Evolutionary conservation across 2,797 vertebrate genomes (phyloP).

Genomic region (Chaunax sp.): DNA sequence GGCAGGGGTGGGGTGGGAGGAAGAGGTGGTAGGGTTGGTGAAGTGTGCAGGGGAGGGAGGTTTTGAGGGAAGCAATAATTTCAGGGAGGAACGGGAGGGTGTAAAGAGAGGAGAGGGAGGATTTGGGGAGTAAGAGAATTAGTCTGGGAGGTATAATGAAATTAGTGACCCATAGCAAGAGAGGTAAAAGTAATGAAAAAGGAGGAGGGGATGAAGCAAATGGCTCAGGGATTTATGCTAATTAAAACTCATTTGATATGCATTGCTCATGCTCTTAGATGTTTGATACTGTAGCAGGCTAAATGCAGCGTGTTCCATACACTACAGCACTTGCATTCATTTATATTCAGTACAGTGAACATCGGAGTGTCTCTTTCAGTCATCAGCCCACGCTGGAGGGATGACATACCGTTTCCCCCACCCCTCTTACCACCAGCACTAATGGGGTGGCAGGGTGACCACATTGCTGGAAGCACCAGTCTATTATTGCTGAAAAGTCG

Average conservation of each 20-base stretch:
- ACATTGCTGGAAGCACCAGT: conserved; percentile 45
- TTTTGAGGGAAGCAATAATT: conserved; percentile 40
- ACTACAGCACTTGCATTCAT: conserved; percentile 60
- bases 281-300: conserved; percentile 53
- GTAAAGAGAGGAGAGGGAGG: conserved; percentile 46
- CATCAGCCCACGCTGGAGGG: conserved; percentile 47
- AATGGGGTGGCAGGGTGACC: conserved; percentile 48
- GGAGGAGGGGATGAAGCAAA: conserved; percentile 54
- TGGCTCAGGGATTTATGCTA: conserved; percentile 66
- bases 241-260: conserved; percentile 67
- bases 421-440: conserved; percentile 23
- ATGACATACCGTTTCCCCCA: conserved; percentile 37
- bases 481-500: conserved; percentile 62
- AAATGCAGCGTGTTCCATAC: conserved; percentile 49
- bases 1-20: neutral
- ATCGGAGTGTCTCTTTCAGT: conserved; percentile 51
- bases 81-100: conserved; percentile 53
- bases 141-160: conserved; percentile 75
- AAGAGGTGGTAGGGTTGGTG: neutral
- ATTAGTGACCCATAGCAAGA: conserved; percentile 74
- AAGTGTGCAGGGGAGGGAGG: conserved; percentile 26
- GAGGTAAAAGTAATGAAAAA: conserved; percentile 69
- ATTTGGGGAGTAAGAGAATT: conserved; percentile 64
- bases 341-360: conserved; percentile 49
- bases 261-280: conserved; percentile 61